Evolutionary conservation across 2,113 vertebrate genomes (phyloP), one percentile per base, ranked within the genome.

Genomic region (Oriolus oriolus): DNA sequence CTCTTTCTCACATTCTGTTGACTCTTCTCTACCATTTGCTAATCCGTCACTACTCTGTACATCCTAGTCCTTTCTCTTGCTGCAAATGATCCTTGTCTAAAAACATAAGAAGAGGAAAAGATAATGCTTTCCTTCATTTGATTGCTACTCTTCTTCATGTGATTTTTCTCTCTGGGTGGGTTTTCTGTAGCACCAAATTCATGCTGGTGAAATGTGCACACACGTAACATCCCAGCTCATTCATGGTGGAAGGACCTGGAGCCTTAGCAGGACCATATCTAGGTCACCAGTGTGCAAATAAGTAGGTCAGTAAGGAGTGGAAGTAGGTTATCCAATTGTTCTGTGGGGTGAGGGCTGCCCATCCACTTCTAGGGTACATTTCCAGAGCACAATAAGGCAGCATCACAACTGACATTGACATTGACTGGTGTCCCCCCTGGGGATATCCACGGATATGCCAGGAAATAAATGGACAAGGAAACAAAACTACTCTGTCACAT

Each of bases 221-320:
- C 44, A 47, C 0, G 0, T 56, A 77, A 54, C 37, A 41, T 84
- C 56, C 49, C 56, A 50, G 45, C 41, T 89, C 52, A 56, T 68
- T 84, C 76, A 53, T 65, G 88, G 42, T 84, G 45, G 63, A 78
- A 84, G 79, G 90, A 92, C 35, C 35, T 5, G 4, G 86, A 93
- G 63, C 39, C 61, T 82, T 9, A 82, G 85, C 1, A 1, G 56
- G 68, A 71, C 69, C 78, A 53, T 81, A 96, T 86, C 50, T 84
- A 49, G 94, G 87, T 66, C 60, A 82, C 42, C 17, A 88, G 59
- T 30, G 88, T 35, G 52, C 47, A n/a, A 27, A 47, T 30, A 88
- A 93, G 84, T 96, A 97, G 97, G 97, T 98, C 91, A 96, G 94
- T 89, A 74, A 83, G 56, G 93, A 84, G 14, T 57, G 56, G 91